Base-by-base conservation (phyloP, 2,888 invertebrate genomes). In the Julus scanicus region DNA sequence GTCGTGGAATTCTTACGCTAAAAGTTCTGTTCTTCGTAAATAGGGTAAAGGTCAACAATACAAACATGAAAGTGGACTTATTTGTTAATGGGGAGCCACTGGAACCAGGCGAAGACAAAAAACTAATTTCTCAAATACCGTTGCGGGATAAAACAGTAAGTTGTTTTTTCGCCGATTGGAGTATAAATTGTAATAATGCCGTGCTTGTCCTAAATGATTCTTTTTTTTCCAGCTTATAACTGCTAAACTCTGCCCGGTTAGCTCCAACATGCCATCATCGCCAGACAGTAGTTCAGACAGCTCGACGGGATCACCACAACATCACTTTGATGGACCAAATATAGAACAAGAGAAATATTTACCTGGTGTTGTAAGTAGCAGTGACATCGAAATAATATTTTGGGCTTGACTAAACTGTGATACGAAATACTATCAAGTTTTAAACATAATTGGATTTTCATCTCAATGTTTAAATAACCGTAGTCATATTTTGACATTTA, bases 201-300 rank as follows among this genome's bases (percentile, higher is more conserved):
- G 3, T 83, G 3, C 53, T 8, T 20, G 53, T 44, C 20, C 17
- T 29, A n/a, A 87, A 63, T 90, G 89, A 89, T 71, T 29, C 8
- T 5, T 71, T 71, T 29, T 5, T 88, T 91, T 91, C 49, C 91
- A 95, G 95, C 92, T 95, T 89, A 93, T 97, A 90, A 95, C 95
- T 83, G 96, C 95, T 1, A 97, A 97, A 92, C 92, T 96, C 87
- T 95, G 95, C 89, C 96, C 95, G 91, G 94, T 95, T 71, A 92
- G 92, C 49, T 91, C 92, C 89, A 93, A 92, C 90, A 92, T 93
- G 92, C 93, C 93, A 20, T 90, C 90, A 91, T 96, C 96, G 89
- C 97, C 97, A 88, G 99, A 98, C 92, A 97, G 97, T 88, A 97
- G 97, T 91, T 97, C 97, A 89, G 98, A 98, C 92, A 98, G 98